Conservation (phyloP, 2,888 invertebrate species). For the Cotesia congregata region DNA sequence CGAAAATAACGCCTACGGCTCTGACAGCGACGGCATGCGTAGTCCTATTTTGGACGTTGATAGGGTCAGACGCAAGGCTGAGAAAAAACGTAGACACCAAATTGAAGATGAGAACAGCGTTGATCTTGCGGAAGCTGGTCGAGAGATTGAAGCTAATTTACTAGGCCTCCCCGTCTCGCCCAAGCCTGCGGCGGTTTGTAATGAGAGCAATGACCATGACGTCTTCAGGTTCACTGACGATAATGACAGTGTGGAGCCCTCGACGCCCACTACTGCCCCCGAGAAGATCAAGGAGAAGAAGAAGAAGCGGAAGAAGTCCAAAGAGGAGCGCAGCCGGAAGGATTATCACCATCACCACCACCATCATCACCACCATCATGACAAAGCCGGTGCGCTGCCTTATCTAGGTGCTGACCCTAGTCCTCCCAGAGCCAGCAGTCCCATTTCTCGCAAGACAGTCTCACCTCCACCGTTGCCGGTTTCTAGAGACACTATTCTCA, state of each 20-base stretch:
- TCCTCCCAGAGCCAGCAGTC: slow-evolving; percentile 73
- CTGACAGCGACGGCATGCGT: slow-evolving; percentile 72
- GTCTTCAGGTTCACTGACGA: slow-evolving; percentile 77
- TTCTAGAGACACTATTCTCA: slow-evolving; percentile 65
- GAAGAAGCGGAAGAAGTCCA: slow-evolving; percentile 87
- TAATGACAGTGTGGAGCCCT: slow-evolving; percentile 73
- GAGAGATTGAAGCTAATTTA: slow-evolving; percentile 85
- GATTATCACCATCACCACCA: slow-evolving; percentile 79
- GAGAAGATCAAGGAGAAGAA: slow-evolving; percentile 81
- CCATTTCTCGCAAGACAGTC: slow-evolving; percentile 59
- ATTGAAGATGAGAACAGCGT: slow-evolving; percentile 84
- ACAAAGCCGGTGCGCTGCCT: slow-evolving; percentile 60
- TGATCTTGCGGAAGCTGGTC: slow-evolving; percentile 85
- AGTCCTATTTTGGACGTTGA: slow-evolving; percentile 70
- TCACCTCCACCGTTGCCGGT: slow-evolving; percentile 58
- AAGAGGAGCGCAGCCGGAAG: slow-evolving; percentile 81
- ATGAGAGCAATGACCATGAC: slow-evolving; percentile 72
- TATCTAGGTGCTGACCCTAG: slow-evolving; percentile 74
- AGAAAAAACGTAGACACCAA: slow-evolving; percentile 65
- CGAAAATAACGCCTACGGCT: slow-evolving; percentile 69
- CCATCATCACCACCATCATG: slow-evolving; percentile 68
- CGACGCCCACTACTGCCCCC: slow-evolving; percentile 64
- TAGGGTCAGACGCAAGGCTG: slow-evolving; percentile 61
- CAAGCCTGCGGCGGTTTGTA: slow-evolving; percentile 73
- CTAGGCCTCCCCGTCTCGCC: slow-evolving; percentile 76